A percentile compares a stretch with the other conserved stretches of the same genome.
These are phyloP conservation scores for Melanostoma mellinum DNA, from an alignment of 2,888 invertebrate genomes.

Conservation along the genomic window DNA sequence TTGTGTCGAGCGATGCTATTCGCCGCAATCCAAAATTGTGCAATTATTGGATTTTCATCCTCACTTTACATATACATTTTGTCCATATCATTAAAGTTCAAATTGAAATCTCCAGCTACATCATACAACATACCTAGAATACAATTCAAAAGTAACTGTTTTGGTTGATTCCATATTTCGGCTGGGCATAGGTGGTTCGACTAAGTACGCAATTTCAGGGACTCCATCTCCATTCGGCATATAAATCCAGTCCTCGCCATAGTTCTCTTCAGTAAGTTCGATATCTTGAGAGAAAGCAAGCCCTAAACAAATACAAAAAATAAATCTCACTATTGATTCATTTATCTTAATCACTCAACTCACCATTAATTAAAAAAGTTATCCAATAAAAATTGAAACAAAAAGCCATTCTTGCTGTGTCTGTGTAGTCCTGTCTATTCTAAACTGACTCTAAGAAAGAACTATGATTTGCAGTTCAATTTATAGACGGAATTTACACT, in stretches of 20 bases:
- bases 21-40: slow-evolving; percentile 76
- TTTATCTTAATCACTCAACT: neutral
- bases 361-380: slow-evolving; percentile 39
- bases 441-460: slow-evolving; percentile 18
- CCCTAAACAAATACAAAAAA: slow-evolving; percentile 16
- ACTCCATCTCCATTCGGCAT: slow-evolving; percentile 82
- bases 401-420: slow-evolving; percentile 26
- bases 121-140: slow-evolving; percentile 75
- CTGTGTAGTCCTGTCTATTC: neutral
- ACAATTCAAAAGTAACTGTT: slow-evolving; percentile 78
- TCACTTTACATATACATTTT: slow-evolving; percentile 22
- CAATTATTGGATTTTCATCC: slow-evolving; percentile 74
- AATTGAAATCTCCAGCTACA: neutral
- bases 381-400: slow-evolving; percentile 43
- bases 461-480: slow-evolving; percentile 24
- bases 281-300: slow-evolving; percentile 75
- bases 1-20: slow-evolving; percentile 76
- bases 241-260: slow-evolving; percentile 81
- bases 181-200: slow-evolving; percentile 78
- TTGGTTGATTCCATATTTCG: slow-evolving; percentile 76
- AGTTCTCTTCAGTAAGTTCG: slow-evolving; percentile 79
- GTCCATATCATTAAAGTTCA: too few species aligned
- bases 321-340: neutral
- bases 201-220: slow-evolving; percentile 80
- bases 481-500: slow-evolving; percentile 36